These are phyloP conservation scores for Palythoa heliodiscus DNA, from an alignment of 92 coral and sea anemone genomes.

Conservation along the genomic window DNA sequence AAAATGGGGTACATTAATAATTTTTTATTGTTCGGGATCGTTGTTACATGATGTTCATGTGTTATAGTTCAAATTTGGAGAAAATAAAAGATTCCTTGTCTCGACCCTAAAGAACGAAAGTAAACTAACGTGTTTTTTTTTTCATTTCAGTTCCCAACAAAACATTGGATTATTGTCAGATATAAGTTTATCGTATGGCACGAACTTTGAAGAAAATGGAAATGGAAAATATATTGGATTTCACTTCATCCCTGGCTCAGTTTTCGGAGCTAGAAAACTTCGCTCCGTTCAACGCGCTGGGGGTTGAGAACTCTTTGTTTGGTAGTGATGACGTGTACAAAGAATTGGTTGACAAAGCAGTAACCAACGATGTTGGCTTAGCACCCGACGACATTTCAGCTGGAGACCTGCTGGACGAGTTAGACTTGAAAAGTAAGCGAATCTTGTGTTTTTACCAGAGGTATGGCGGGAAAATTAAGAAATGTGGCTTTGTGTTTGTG, in stretches of 20 bases:
- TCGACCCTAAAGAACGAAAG: neutral
- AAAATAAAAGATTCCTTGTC: constrained; percentile 12
- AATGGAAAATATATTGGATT: constrained; percentile 66
- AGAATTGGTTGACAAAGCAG: constrained; percentile 38
- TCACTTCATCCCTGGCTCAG: constrained; percentile 60
- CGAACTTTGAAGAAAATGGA: constrained; percentile 75
- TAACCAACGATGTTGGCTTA: constrained; percentile 32
- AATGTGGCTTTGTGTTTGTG: constrained; percentile 1
- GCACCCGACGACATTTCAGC: constrained; percentile 52
- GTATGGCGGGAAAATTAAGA: neutral
- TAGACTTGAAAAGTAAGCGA: constrained; percentile 69
- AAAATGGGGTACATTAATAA: constrained; percentile 5
- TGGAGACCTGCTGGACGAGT: constrained; percentile 73
- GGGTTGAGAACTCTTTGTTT: constrained; percentile 37
- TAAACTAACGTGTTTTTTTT: constrained; percentile 19
- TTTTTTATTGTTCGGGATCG: neutral
- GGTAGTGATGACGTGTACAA: constrained; percentile 72
- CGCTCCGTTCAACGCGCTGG: constrained; percentile 42
- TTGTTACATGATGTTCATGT: neutral
- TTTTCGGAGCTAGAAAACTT: constrained; percentile 81
- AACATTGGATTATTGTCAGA: constrained; percentile 40
- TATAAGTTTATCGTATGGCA: constrained; percentile 61
- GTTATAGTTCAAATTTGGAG: neutral
- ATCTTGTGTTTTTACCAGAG: neutral
- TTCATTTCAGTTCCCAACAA: constrained; percentile 55